These are phyloP conservation scores for Tyria jacobaeae DNA, from an alignment of 2,888 invertebrate genomes.

Conservation along the genomic window DNA sequence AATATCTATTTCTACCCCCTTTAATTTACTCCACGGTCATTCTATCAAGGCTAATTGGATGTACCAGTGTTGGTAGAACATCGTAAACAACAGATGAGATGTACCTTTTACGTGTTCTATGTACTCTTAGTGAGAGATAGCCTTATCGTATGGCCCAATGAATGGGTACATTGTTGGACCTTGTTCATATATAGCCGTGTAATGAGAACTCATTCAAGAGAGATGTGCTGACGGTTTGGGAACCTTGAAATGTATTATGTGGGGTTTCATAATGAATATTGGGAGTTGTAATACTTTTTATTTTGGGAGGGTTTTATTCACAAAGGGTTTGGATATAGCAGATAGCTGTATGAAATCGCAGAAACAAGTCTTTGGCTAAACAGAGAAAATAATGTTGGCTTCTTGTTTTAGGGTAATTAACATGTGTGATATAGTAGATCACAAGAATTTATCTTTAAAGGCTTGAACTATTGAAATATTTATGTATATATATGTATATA, in stretches of 20 bases:
- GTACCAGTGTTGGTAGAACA: slow-evolving; percentile 20
- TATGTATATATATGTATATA: too few relatives aligned
- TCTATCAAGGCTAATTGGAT: slow-evolving; percentile 44
- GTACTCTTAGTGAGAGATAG: slow-evolving; percentile 33
- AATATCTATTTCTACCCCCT: slow-evolving; percentile 47
- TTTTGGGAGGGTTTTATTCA: too few relatives aligned
- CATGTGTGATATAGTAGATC: too few relatives aligned
- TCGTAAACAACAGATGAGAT: slow-evolving; percentile 39
- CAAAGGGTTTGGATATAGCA: too few relatives aligned
- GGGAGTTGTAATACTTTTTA: too few relatives aligned
- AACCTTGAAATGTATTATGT: background rate
- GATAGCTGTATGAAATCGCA: too few relatives aligned
- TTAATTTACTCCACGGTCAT: slow-evolving; percentile 46
- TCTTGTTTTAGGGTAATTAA: too few relatives aligned
- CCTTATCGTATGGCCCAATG: slow-evolving; percentile 11
- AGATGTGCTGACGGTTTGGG: background rate
- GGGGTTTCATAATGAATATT: background rate
- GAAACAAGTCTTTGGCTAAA: too few relatives aligned
- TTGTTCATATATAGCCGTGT: slow-evolving; percentile 7
- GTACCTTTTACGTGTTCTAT: slow-evolving; percentile 33
- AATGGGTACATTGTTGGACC: slow-evolving; percentile 15
- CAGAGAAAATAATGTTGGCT: too few relatives aligned
- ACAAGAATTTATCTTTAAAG: too few relatives aligned
- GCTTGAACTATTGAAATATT: too few relatives aligned
- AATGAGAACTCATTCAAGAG: slow-evolving; percentile 5